These are phyloP conservation scores for Donacobius atricapilla DNA, from an alignment of 2,113 vertebrate species.

Conservation along the genomic window DNA sequence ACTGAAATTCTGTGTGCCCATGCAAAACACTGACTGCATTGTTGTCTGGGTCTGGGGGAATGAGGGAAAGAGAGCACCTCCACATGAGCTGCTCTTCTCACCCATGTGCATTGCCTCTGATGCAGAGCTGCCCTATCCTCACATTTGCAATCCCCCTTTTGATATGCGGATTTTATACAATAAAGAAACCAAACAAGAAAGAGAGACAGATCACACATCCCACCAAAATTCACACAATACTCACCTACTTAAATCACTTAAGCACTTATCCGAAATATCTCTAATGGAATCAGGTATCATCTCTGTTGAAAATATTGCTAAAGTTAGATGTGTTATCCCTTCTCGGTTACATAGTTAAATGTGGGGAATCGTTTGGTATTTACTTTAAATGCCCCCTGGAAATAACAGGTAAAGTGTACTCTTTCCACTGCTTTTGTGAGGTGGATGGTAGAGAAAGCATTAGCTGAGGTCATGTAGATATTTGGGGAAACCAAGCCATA, in stretches of 20 bases:
- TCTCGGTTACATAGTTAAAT: neutral
- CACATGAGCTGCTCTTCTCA: neutral
- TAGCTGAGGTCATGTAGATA: neutral
- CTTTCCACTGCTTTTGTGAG: neutral
- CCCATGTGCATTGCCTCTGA: accelerated
- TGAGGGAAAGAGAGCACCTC: neutral
- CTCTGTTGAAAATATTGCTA: neutral
- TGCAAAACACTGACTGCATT: neutral
- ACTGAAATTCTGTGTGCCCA: neutral
- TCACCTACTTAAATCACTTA: neutral
- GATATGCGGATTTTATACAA: neutral
- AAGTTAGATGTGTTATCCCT: neutral
- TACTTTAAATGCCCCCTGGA: neutral
- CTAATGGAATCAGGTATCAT: neutral
- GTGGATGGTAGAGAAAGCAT: neutral
- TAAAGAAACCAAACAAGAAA: neutral
- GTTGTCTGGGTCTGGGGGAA: neutral
- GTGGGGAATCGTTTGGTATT: neutral
- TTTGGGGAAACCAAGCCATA: neutral
- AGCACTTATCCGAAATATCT: neutral
- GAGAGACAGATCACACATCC: neutral
- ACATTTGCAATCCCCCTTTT: neutral
- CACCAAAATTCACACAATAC: neutral
- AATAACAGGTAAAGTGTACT: neutral
- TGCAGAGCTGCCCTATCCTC: neutral